These are phyloP conservation scores for Zaprionus nigranus DNA, from an alignment of 1,140 invertebrate genomes.

Conservation along the genomic window DNA sequence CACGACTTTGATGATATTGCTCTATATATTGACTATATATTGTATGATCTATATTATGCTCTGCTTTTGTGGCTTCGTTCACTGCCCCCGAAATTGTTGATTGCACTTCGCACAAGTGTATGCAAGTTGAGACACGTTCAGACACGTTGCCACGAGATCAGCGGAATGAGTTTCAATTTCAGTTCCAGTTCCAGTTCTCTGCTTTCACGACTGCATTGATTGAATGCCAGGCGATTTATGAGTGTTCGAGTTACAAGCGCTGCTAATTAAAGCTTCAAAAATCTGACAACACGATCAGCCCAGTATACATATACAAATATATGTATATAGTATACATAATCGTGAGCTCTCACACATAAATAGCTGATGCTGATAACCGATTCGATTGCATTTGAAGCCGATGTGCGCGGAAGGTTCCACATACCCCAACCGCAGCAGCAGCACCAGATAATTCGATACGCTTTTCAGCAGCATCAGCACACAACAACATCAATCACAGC, in stretches of 20 bases:
- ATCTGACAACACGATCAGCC: constrained; percentile 35
- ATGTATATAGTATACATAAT: constrained; percentile 29
- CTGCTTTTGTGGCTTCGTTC: constrained; percentile 13
- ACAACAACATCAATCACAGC: constrained; percentile 19
- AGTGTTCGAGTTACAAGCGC: constrained; percentile 72
- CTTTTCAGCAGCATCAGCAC: constrained; percentile 10
- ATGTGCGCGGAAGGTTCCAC: constrained; percentile 35
- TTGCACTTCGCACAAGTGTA: neutral
- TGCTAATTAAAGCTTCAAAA: constrained; percentile 74
- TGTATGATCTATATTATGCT: constrained; percentile 19
- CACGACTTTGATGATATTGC: neutral
- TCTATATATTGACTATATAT: constrained; percentile 5
- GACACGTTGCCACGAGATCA: constrained; percentile 61
- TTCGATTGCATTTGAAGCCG: constrained; percentile 43
- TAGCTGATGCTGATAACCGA: constrained; percentile 43
- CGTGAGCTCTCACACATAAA: constrained; percentile 25
- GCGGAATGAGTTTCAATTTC: constrained; percentile 18
- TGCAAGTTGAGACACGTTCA: constrained; percentile 43
- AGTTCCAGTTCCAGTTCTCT: constrained; percentile 18
- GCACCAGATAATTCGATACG: constrained; percentile 32
- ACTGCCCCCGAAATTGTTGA: constrained; percentile 22
- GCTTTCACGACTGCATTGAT: constrained; percentile 75
- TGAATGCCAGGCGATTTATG: constrained; percentile 76
- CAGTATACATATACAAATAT: constrained; percentile 11
- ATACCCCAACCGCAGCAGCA: constrained; percentile 28